A percentile compares a stretch with the other conserved stretches of the same genome.
phyloP scores from a whole-genome alignment of 2,113 vertebrate species.

The Protobothrops flavoviridis region DNA sequence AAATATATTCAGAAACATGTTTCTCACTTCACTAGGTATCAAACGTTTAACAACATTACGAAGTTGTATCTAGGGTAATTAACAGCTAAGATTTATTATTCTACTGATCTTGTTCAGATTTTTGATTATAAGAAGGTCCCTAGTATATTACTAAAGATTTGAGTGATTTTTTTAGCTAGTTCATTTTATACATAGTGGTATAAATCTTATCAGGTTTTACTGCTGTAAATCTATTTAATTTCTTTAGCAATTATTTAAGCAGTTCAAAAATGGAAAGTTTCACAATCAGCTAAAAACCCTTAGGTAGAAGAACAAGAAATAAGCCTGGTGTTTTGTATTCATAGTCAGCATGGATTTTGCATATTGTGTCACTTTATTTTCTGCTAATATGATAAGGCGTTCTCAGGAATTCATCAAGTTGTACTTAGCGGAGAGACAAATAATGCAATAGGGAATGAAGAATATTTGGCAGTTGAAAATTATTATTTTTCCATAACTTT shows the following conservation, averaged over 20 bases:
- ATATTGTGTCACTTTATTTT: slow-evolving; percentile 18
- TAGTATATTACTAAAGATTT: neutral
- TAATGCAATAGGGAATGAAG: neutral
- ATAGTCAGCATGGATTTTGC: neutral
- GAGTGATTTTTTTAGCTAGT: neutral
- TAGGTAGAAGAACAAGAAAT: slow-evolving; percentile 13
- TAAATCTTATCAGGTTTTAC: neutral
- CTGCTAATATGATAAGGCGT: neutral
- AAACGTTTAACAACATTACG: neutral
- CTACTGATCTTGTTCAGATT: neutral
- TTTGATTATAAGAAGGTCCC: neutral
- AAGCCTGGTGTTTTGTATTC: neutral
- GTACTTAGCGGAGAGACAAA: slow-evolving; percentile 27
- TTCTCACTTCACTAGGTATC: neutral
- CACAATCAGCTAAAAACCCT: slow-evolving; percentile 19
- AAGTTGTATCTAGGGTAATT: neutral
- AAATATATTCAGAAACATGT: neutral
- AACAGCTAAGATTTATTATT: neutral
- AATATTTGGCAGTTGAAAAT: slow-evolving; percentile 10
- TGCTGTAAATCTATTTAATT: neutral
- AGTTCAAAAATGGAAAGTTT: neutral
- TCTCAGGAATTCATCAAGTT: slow-evolving; percentile 25
- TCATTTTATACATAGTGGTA: neutral
- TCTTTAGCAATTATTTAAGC: neutral
- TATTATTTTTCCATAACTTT: neutral